Evolutionary conservation across 64 coral and sea anemone species (phyloP), one percentile per base, ranked within the genome.

Genomic region (Dendronephthya gigantea): DNA sequence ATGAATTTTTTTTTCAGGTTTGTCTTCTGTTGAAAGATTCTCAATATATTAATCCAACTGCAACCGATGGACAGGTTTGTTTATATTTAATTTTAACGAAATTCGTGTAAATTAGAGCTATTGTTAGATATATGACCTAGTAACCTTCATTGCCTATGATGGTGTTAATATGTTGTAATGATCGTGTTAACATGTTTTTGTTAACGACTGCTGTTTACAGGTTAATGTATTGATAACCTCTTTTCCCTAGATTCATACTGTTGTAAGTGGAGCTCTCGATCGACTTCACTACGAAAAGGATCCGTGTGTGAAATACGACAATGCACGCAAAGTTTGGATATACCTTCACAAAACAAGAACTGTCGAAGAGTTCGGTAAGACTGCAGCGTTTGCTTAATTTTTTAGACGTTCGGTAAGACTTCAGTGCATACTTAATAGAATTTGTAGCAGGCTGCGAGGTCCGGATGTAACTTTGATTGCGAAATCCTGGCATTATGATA

Each of bases 11-110:
- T 22, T 4, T 83, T 11, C 47, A 98, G 95, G 95, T 98, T 0
- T 98, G 95, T 47, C 92, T 93, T 9, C 68, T 98, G 33, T 84
- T 98, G 19, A 98, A 98, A 89, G 95, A 98, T 85, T 98, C 95
- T 9, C 95, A 98, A 69, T 98, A 93, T 41, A 74, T 98, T 17
- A 98, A 98, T 82, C 72, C 81, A 27, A 88, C 91, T 85, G 92
- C 92, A 0, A 93, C 95, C 0, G 95, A 98, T 49, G 90, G 91
- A 69, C 95, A 98, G 95, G 95, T 98, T 22, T 31, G 29, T 48
- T 43, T 0, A 8, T 41, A 23, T 39, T 12, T 86, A 28, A 43
- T 55, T 23, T 22, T 12, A 9, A 5, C n/a, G 4, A 45, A 45
- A 45, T 45, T 11, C n/a, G n/a, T n/a, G n/a, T n/a, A n/a, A n/a